Conservation (phyloP, 2,797 vertebrate species). For the Enteromius mattozi region DNA sequence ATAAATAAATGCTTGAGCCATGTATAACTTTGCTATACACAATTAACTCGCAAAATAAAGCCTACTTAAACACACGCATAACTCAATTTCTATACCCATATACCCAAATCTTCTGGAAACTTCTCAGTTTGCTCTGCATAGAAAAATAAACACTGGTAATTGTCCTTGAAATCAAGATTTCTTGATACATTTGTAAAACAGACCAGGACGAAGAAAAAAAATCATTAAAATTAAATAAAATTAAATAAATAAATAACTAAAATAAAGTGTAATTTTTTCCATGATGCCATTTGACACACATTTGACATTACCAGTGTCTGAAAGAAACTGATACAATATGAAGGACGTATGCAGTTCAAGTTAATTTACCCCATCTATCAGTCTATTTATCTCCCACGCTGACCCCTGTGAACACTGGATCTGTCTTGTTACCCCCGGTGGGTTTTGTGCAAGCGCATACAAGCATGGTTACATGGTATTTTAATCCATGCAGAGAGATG, state of each 20-base stretch:
- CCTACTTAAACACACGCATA: background rate
- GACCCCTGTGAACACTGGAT: slow-evolving; percentile 18
- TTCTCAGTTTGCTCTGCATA: background rate
- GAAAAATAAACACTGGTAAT: background rate
- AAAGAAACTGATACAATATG: background rate
- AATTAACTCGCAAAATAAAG: background rate
- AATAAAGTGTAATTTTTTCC: background rate
- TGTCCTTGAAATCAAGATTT: background rate
- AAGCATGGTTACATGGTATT: slow-evolving; percentile 69
- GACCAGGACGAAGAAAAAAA: background rate
- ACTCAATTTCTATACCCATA: background rate
- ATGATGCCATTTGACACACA: background rate
- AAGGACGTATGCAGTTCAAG: background rate
- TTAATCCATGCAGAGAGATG: slow-evolving; percentile 62
- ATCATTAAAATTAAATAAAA: too few relatives aligned
- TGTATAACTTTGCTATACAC: too few relatives aligned
- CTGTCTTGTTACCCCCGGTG: slow-evolving; percentile 45
- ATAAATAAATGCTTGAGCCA: too few relatives aligned
- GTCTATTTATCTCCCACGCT: background rate
- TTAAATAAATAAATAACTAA: background rate
- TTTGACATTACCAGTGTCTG: background rate
- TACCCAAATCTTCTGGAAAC: background rate
- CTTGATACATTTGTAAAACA: background rate
- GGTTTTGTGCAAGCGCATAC: slow-evolving; percentile 59
- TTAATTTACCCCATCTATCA: background rate